Percentiles rank a stretch among this genome's conserved stretches.
These are phyloP conservation scores for Anguilla pacifica DNA, from an alignment of 2,797 vertebrate genomes.

Conservation along the genomic window DNA sequence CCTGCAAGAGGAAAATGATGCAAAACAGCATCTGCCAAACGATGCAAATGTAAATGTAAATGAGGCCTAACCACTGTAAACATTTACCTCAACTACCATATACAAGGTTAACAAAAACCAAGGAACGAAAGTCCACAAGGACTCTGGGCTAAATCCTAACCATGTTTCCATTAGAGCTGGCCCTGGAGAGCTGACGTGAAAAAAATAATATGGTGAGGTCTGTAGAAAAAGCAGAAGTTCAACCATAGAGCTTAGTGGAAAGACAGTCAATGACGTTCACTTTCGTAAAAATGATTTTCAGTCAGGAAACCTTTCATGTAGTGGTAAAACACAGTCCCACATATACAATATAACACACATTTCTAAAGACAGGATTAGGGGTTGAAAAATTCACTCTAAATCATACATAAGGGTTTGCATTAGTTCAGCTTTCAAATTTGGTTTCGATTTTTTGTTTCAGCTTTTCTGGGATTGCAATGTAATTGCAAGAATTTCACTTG, in stretches of 20 bases:
- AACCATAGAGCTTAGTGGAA: background rate
- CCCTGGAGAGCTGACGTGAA: background rate
- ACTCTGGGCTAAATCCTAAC: background rate
- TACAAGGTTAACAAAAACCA: background rate
- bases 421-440: background rate
- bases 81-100: background rate
- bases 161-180: background rate
- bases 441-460: too few species aligned
- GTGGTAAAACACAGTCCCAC: background rate
- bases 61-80: background rate
- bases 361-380: background rate
- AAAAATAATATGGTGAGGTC: background rate
- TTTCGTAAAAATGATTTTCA: background rate
- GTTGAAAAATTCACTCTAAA: background rate
- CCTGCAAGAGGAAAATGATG: background rate
- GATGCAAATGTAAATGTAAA: background rate
- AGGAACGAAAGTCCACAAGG: background rate
- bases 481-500: background rate
- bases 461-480: background rate
- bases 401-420: background rate
- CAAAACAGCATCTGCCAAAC: background rate
- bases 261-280: background rate
- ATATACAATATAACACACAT: background rate
- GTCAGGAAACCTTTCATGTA: background rate
- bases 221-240: background rate